A percentile compares a stretch with the other conserved stretches of the same genome.
Conservation (phyloP, 2,888 invertebrate genomes). For the Psylliodes chrysocephalus region DNA sequence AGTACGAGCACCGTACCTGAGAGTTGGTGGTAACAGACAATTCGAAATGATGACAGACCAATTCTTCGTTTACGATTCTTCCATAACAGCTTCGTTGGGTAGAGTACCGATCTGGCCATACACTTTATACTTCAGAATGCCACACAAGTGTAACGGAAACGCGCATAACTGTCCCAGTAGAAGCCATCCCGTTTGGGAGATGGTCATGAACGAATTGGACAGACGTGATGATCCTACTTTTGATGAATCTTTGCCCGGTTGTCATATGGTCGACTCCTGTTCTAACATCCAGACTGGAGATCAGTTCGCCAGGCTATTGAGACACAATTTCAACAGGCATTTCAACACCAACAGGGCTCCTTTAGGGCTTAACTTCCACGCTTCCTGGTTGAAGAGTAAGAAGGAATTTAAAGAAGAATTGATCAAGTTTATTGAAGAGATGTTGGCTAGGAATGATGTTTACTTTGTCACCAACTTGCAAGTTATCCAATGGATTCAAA, state of each 20-base stretch:
- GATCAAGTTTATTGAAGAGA: conserved; percentile 93
- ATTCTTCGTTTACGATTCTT: conserved; percentile 94
- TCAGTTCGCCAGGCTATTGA: conserved; percentile 87
- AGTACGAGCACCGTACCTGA: conserved; percentile 86
- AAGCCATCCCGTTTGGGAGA: conserved; percentile 95
- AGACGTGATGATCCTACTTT: conserved; percentile 93
- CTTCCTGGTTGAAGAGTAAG: conserved; percentile 94
- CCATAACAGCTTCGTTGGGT: conserved; percentile 88
- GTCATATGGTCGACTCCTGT: conserved; percentile 94
- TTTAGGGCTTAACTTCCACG: conserved; percentile 91
- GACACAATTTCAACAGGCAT: conserved; percentile 95
- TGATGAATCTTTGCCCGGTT: conserved; percentile 92
- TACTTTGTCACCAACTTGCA: conserved; percentile 91
- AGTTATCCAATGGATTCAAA: conserved; percentile 97
- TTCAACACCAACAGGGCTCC: conserved; percentile 94
- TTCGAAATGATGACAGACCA: conserved; percentile 98
- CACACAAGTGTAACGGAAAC: conserved; percentile 94
- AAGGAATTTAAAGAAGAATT: conserved; percentile 92
- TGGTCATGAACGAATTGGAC: conserved; percentile 95
- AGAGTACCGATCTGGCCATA: conserved; percentile 97
- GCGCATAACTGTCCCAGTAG: conserved; percentile 92
- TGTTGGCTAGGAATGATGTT: conserved; percentile 88
- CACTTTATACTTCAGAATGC: conserved; percentile 95
- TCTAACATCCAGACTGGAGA: conserved; percentile 92
- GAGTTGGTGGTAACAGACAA: conserved; percentile 93